phyloP scores from a whole-genome alignment of 2,888 invertebrate genomes.

The Chrysolina haemoptera region DNA sequence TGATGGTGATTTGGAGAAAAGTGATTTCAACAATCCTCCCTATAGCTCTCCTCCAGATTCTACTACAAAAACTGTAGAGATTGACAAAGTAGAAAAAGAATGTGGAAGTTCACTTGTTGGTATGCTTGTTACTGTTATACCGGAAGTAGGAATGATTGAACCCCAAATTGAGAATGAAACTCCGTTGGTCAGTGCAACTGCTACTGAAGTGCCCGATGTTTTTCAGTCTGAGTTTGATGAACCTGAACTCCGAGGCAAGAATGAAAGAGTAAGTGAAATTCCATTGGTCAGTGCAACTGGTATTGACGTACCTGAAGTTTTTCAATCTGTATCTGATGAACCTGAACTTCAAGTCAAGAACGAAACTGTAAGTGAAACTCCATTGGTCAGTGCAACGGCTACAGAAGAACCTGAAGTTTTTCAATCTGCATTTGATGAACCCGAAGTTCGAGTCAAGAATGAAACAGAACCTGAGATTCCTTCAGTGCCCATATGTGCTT shows the following conservation, averaged over 20 bases:
- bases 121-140: too few relatives aligned
- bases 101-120: too few relatives aligned
- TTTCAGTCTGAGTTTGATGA: background rate
- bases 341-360: too few relatives aligned
- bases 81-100: too few relatives aligned
- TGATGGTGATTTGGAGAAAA: background rate
- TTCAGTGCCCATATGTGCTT: background rate
- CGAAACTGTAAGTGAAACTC: background rate
- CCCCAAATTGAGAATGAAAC: background rate
- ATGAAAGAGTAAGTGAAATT: background rate
- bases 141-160: background rate
- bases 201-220: background rate
- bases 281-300: background rate
- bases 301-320: background rate
- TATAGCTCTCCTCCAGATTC: too few relatives aligned
- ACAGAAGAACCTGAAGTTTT: background rate
- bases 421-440: background rate
- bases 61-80: too few relatives aligned
- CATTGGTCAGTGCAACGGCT: background rate
- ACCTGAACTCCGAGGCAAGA: background rate
- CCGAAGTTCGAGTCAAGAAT: background rate
- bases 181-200: background rate
- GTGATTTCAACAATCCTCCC: too few relatives aligned
- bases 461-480: background rate
- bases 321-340: background rate